Conservation (phyloP, 2,888 invertebrate genomes). For the Poecilus cupreus region DNA sequence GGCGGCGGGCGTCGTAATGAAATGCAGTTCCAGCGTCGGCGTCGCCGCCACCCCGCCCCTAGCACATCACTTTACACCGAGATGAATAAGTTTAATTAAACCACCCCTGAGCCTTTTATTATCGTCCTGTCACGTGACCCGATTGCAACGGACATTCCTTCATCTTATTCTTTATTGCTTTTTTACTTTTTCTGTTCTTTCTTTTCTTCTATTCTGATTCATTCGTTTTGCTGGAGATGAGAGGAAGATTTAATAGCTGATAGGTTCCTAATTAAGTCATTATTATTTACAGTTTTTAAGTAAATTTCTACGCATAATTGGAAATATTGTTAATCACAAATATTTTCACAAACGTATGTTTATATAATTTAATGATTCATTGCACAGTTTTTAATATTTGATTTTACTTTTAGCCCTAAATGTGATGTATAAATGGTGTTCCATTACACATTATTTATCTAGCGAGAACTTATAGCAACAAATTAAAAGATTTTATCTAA, state of each 20-base stretch:
- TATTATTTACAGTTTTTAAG: no score
- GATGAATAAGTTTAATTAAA: constrained; percentile 75
- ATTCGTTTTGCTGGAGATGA: constrained; percentile 1
- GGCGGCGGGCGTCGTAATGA: constrained; percentile 70
- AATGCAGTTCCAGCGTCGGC: constrained; percentile 69
- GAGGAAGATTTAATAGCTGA: background rate
- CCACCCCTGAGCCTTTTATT: constrained; percentile 62
- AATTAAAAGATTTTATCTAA: no score
- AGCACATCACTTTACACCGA: constrained; percentile 70
- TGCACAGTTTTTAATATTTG: no score
- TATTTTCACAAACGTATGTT: no score
- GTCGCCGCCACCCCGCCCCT: constrained; percentile 65
- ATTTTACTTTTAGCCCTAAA: no score
- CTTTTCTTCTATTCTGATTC: constrained; percentile 26
- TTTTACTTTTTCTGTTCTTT: constrained; percentile 18
- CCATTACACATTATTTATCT: no score
- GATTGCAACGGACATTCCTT: constrained; percentile 50
- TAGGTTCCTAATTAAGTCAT: no score
- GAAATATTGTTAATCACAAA: no score
- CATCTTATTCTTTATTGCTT: constrained; percentile 48
- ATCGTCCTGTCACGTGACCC: constrained; percentile 51
- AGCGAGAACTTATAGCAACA: no score
- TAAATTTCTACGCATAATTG: no score
- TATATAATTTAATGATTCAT: no score
- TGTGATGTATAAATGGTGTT: no score